Conservation (phyloP, 2,797 vertebrate genomes). For the Pangasius larnaudii region DNA sequence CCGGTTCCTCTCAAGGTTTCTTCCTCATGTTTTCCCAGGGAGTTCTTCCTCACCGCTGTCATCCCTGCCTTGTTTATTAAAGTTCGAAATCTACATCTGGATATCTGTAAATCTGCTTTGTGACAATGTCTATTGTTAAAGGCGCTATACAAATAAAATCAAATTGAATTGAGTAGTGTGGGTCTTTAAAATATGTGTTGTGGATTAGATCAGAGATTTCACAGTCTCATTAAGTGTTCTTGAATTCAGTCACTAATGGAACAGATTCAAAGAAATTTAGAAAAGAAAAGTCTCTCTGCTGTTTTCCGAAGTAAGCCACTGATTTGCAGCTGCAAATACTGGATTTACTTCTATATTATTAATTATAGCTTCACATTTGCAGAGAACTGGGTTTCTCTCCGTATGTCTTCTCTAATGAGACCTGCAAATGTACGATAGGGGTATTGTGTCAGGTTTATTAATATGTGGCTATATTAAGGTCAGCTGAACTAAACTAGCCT, state of each 20-base stretch:
- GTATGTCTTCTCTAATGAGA: constrained; percentile 3
- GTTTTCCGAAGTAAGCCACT: background rate
- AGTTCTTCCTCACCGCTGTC: background rate
- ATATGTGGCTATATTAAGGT: constrained; percentile 34
- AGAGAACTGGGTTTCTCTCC: background rate
- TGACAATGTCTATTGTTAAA: background rate
- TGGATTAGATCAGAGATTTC: background rate
- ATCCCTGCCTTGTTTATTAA: too few species aligned
- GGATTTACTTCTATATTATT: background rate
- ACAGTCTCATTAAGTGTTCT: background rate
- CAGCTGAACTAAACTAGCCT: constrained; percentile 23
- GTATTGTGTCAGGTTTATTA: constrained; percentile 19
- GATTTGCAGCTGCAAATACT: background rate
- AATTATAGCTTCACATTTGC: constrained; percentile 24
- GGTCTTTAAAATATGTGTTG: background rate
- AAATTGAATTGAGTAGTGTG: background rate
- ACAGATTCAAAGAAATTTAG: background rate
- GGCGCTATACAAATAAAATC: background rate
- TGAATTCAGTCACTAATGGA: background rate
- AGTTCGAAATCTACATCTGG: background rate
- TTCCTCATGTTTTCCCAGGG: background rate
- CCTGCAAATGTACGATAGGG: background rate
- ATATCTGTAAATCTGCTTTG: background rate
- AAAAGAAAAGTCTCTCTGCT: background rate
- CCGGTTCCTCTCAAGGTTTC: background rate